These are phyloP conservation scores for Phainopepla nitens DNA, from an alignment of 2,113 vertebrate species.

Conservation along the genomic window DNA sequence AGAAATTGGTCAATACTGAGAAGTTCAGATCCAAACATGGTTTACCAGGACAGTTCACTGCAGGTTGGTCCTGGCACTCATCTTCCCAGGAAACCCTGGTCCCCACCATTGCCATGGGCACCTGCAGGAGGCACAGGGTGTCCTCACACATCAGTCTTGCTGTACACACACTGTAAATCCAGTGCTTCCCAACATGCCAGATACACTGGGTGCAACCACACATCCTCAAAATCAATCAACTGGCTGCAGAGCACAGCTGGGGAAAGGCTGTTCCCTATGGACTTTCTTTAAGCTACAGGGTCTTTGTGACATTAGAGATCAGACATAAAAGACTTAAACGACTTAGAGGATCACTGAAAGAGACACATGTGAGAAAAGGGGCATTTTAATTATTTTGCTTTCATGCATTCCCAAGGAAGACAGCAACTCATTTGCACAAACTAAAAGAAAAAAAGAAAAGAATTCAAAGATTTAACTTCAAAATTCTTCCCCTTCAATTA, in stretches of 20 bases:
- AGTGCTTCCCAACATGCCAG: neutral
- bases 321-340: neutral
- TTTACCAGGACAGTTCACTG: neutral
- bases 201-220: neutral
- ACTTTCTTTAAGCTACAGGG: neutral
- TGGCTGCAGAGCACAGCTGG: neutral
- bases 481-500: neutral
- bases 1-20: neutral
- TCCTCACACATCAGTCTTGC: neutral
- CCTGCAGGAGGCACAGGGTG: neutral
- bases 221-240: neutral
- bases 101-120: fast-evolving
- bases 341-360: neutral
- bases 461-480: neutral
- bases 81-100: neutral
- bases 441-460: neutral
- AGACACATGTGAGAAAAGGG: neutral
- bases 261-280: neutral
- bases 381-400: neutral
- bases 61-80: neutral
- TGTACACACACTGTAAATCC: fast-evolving
- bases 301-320: neutral
- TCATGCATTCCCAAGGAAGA: neutral
- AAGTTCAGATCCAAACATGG: neutral
- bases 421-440: neutral